phyloP scores from a whole-genome alignment of 2,888 invertebrate species.

The Margaritifera margaritifera region DNA sequence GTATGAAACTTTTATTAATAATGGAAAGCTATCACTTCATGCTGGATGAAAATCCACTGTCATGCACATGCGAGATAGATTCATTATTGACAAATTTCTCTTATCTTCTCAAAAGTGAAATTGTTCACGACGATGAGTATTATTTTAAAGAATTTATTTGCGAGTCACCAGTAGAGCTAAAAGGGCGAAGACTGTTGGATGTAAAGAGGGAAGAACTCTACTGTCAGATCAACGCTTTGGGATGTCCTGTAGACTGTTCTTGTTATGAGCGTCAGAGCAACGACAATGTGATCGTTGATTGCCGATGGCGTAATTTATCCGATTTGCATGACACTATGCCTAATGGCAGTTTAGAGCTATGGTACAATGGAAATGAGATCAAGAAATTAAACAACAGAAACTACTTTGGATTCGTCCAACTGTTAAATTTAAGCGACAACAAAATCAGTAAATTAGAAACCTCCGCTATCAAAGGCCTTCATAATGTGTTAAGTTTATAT shows the following conservation, averaged over 20 bases:
- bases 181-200: slow-evolving; percentile 9
- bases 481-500: too few species aligned
- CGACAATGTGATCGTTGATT: slow-evolving; percentile 22
- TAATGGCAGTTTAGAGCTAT: slow-evolving; percentile 21
- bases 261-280: slow-evolving; percentile 19
- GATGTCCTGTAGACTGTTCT: slow-evolving; percentile 18
- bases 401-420: too few species aligned
- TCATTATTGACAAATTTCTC: slow-evolving; percentile 7
- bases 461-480: too few species aligned
- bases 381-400: too few species aligned
- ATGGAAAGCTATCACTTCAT: slow-evolving; percentile 16
- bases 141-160: slow-evolving; percentile 26
- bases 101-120: neutral
- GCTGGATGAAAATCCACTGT: slow-evolving; percentile 11
- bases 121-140: slow-evolving; percentile 15
- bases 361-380: slow-evolving; percentile 2
- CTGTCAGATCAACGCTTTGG: slow-evolving; percentile 5
- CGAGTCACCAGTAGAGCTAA: slow-evolving; percentile 16
- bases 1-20: slow-evolving; percentile 1
- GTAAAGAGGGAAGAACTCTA: slow-evolving; percentile 18
- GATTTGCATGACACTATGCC: slow-evolving; percentile 15
- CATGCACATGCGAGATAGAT: slow-evolving; percentile 16
- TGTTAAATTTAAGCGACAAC: too few species aligned
- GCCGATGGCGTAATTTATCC: slow-evolving; percentile 10
- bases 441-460: too few species aligned